Conservation (phyloP, 2,888 invertebrate species). For the Phasia obesa region DNA sequence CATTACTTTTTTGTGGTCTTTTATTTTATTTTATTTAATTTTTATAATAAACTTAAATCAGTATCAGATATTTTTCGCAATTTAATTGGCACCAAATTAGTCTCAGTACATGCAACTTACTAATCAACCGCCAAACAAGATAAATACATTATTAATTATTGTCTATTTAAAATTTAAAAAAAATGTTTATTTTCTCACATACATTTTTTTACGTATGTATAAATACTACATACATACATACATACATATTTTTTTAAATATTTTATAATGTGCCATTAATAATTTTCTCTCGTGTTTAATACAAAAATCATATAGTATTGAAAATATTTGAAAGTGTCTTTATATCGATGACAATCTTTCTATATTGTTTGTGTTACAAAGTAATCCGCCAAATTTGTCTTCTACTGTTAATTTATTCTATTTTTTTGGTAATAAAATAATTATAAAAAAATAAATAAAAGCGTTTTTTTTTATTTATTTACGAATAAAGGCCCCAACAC, state of each 20-base stretch:
- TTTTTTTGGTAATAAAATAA: neutral
- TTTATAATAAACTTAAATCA: conserved; percentile 39
- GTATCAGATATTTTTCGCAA: conserved; percentile 50
- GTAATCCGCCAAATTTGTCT: conserved; percentile 59
- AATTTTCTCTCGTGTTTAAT: conserved; percentile 46
- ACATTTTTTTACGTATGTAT: conserved; percentile 2
- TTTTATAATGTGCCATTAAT: conserved; percentile 68
- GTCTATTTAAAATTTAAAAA: no score
- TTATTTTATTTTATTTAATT: conserved; percentile 34
- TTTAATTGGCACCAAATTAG: conserved; percentile 60
- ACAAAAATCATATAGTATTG: conserved; percentile 24
- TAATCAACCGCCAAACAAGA: neutral
- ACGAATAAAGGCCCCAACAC: no score
- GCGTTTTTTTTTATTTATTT: conserved; percentile 34
- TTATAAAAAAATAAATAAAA: no score
- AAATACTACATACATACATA: neutral
- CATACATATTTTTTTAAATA: conserved; percentile 20
- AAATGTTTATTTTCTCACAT: no score
- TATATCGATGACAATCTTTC: conserved; percentile 35
- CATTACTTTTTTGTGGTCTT: conserved; percentile 42
- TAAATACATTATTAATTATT: no score
- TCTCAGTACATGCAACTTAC: conserved; percentile 17
- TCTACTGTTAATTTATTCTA: conserved; percentile 56
- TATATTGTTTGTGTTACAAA: conserved; percentile 45
- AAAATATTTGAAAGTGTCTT: conserved; percentile 55